Evolutionary conservation across 2,888 invertebrate species (phyloP).

Genomic region (Drosophila differens): DNA sequence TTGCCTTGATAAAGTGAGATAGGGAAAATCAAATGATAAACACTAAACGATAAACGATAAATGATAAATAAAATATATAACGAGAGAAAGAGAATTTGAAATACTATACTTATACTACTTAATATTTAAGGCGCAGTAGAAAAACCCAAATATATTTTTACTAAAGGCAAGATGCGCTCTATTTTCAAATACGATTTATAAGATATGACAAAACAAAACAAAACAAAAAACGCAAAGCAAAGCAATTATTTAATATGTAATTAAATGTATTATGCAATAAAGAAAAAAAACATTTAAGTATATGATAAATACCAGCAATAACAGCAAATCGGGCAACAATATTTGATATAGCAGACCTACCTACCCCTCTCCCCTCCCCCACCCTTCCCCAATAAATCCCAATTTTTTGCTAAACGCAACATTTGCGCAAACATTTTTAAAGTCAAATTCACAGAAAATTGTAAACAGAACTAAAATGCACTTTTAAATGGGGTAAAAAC

Average conservation of each 20-base stretch:
- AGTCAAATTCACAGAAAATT: slow-evolving; percentile 28
- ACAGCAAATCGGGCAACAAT: slow-evolving; percentile 39
- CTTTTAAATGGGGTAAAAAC: slow-evolving; percentile 49
- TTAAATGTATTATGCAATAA: slow-evolving; percentile 70
- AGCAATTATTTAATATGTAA: slow-evolving; percentile 79
- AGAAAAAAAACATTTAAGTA: slow-evolving; percentile 9
- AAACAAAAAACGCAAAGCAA: slow-evolving; percentile 72
- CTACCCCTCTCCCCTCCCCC: neutral
- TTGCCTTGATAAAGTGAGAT: slow-evolving; percentile 68
- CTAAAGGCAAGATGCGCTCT: slow-evolving; percentile 77
- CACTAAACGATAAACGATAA: neutral
- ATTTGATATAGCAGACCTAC: slow-evolving; percentile 33
- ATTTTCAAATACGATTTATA: slow-evolving; percentile 79
- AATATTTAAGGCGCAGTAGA: slow-evolving; percentile 68
- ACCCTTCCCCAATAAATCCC: neutral
- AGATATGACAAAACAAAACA: slow-evolving; percentile 59
- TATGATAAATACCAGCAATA: slow-evolving; percentile 26
- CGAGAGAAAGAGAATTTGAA: slow-evolving; percentile 54
- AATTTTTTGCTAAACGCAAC: slow-evolving; percentile 32
- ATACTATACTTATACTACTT: slow-evolving; percentile 54
- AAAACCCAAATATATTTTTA: slow-evolving; percentile 81
- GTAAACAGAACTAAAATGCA: slow-evolving; percentile 54
- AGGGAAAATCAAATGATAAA: slow-evolving; percentile 43
- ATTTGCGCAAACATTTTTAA: slow-evolving; percentile 5
- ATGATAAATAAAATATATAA: slow-evolving; percentile 28